Evolutionary conservation across 2,888 invertebrate species (phyloP), one percentile per base, ranked within the genome.

Genomic region (Drosophila nr. perissopoda): DNA sequence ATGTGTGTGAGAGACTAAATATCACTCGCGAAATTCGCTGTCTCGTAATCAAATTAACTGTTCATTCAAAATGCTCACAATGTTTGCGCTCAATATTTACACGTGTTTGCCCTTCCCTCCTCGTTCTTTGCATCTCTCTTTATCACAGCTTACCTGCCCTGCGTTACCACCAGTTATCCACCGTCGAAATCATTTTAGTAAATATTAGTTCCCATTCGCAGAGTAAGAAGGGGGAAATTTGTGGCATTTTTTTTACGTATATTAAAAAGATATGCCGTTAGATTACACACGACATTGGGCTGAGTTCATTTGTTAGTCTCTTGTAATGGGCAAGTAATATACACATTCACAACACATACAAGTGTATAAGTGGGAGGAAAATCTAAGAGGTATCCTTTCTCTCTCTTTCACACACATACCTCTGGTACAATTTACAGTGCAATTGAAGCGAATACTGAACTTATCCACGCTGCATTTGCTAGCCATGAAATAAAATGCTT

Each of bases 51-150:
- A 42, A 66, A 38, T 72, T 58, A 71, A 69, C 48, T 59, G 53
- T 31, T 25, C 70, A 80, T 64, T 72, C 67, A 49, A 64, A 64
- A 34, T 70, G 69, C 69, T 74, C 58, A 53, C 33, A 66, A 40
- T 80, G 59, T 74, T 89, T 83, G 74, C 62, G 61, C 78, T 84
- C 73, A 52, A 60, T 79, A 71, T 85, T 87, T 73, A 85, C 85
- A 82, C 86, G 73, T 85, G 69, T 70, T 77, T 70, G 64, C 51
- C 45, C 56, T 54, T 62, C 51, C 63, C 56, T n/a, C 52, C 25
- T 52, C 33, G 36, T 5, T 29, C 64, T 42, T 51, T 52, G 13
- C 33, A 29, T 52, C 11, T 38, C 27, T 54, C 16, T 29, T 45
- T 45, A 25, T 45, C 16, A 25, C 2, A 16, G 8, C 8, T 31